These are phyloP conservation scores for Argopecten irradians DNA, from an alignment of 1,140 invertebrate species.

Conservation along the genomic window DNA sequence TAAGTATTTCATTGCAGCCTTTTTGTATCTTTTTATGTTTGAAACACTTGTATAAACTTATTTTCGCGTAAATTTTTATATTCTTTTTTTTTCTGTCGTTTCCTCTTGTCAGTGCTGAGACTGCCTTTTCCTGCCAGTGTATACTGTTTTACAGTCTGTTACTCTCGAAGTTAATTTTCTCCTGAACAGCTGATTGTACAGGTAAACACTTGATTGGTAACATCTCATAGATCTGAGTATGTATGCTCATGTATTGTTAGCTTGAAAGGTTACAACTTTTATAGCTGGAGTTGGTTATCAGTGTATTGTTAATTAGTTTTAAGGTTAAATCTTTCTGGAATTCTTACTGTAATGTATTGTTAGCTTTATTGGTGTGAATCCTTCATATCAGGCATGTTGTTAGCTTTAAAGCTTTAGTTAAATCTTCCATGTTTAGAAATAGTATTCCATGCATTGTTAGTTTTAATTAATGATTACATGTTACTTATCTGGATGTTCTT, in stretches of 20 bases:
- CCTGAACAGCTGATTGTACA: not conserved
- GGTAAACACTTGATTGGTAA: not conserved
- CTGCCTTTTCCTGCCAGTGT: not conserved
- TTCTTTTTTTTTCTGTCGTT: not conserved
- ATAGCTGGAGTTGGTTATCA: too few relatives aligned
- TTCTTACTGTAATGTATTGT: too few relatives aligned
- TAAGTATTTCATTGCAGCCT: not conserved
- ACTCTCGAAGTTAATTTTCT: not conserved
- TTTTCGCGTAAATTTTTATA: not conserved
- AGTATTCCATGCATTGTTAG: not conserved
- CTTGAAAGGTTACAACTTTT: too few relatives aligned
- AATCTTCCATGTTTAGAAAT: too few relatives aligned
- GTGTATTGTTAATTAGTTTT: too few relatives aligned
- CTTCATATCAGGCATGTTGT: too few relatives aligned
- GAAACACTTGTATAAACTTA: conserved; percentile 23
- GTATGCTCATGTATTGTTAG: too few relatives aligned
- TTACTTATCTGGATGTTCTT: too few relatives aligned
- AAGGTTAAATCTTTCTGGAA: too few relatives aligned
- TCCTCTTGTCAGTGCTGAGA: not conserved
- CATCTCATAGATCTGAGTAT: not conserved
- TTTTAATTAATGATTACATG: not conserved
- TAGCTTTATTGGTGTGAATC: too few relatives aligned
- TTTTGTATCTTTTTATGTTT: not conserved
- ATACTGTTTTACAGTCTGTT: too few relatives aligned
- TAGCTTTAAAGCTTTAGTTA: too few relatives aligned